A percentile compares a stretch with the other conserved stretches of the same genome.
phyloP scores from a whole-genome alignment of 2,797 vertebrate species.

The Prunella strophiata region DNA sequence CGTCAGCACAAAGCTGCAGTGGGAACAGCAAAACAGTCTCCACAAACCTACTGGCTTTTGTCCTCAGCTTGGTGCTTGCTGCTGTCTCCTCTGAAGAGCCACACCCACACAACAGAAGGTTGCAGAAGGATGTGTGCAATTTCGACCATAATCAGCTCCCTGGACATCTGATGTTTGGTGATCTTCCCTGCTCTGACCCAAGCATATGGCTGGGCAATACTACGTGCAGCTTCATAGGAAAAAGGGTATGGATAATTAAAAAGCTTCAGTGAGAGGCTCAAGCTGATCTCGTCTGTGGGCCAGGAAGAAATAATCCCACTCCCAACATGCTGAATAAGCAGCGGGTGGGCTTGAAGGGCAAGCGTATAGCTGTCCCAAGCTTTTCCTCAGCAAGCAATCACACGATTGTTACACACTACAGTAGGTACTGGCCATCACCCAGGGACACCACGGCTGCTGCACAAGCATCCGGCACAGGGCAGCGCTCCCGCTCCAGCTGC shows the following conservation, averaged over 20 bases:
- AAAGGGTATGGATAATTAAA: neutral
- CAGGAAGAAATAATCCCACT: slow-evolving; percentile 31
- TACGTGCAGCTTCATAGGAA: neutral
- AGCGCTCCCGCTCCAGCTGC: neutral
- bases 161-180: neutral
- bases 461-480: fast-evolving
- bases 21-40: neutral
- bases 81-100: neutral
- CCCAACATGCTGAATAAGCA: neutral
- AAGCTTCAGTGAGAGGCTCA: neutral
- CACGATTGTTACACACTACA: fast-evolving
- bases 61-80: neutral
- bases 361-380: neutral
- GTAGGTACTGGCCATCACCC: neutral
- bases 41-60: neutral
- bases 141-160: neutral
- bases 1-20: neutral
- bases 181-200: neutral
- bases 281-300: neutral
- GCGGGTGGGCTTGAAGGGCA: neutral
- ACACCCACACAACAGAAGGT: neutral
- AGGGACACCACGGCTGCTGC: fast-evolving
- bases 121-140: neutral
- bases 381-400: neutral
- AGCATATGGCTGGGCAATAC: neutral